Base-by-base conservation (phyloP, 2,888 invertebrate genomes). In the Drosophila subsilvestris region DNA sequence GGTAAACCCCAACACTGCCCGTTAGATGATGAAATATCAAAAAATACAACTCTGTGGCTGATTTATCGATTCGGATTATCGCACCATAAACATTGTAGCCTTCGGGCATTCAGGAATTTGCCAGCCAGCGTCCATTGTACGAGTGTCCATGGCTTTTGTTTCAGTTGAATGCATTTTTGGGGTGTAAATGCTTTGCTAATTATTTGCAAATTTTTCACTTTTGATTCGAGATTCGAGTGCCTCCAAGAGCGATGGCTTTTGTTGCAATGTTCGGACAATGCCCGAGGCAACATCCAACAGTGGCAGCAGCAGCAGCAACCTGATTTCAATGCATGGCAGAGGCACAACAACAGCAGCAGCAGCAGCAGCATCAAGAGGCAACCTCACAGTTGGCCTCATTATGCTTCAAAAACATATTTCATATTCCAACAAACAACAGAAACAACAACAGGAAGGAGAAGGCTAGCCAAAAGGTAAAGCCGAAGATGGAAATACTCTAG, bases 321-420 rank as follows among this genome's bases (percentile, higher is more conserved):
- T 87, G 87, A 71, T 75, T 76, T 63, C 70, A 75, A 72, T 75
- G 63, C 72, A 78, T 65, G 5, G 45, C 79, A 63, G 65, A 65
- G 63, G 62, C 77, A 47, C 59, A 80, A 65, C 76, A 67, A 71
- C 66, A 67, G n/a, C 58, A 75, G 20, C 76, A 76, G 45, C 68
- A 63, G 17, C 73, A 65, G 32, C 71, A 67, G 51, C 42, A 59
- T 14, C 14, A 45, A 14, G 2, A 42, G n/a, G 55, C 74, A 69
- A 53, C 45, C 57, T 49, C 42, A 50, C 58, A 43, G 73, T 75
- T 82, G 82, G 80, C 86, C 88, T 79, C 86, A 88, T 88, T 86
- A 83, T 78, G 73, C 70, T 86, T 66, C 37, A 37, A n/a, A 78
- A 88, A 78, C 84, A 86, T 80, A 88, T 86, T 84, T 84, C 86